A percentile compares a stretch with the other conserved stretches of the same genome.
Evolutionary conservation across 2,888 invertebrate genomes (phyloP).

Genomic region (Prosopocoilus inquinatus): DNA sequence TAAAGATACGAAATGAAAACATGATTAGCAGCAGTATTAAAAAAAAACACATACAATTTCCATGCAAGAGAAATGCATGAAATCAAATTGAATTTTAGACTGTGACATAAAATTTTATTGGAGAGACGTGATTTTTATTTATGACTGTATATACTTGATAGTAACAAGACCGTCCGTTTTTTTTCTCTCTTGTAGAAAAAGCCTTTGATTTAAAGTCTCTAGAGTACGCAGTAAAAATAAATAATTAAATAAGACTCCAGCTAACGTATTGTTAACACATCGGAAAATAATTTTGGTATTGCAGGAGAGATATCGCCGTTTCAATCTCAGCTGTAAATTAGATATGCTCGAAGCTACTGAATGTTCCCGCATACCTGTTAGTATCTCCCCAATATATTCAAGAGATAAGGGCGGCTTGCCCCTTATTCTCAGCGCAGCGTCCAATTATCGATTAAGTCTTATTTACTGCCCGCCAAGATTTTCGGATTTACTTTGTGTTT

Average conservation of each 20-base stretch:
- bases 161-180: neutral
- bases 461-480: slow-evolving; percentile 17
- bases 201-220: slow-evolving; percentile 3
- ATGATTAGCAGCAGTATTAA: too few relatives aligned
- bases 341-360: slow-evolving; percentile 21
- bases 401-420: slow-evolving; percentile 22
- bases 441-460: slow-evolving; percentile 26
- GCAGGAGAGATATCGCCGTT: slow-evolving; percentile 15
- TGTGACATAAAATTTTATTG: too few relatives aligned
- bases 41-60: too few relatives aligned
- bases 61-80: too few relatives aligned
- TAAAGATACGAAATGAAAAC: too few relatives aligned
- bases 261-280: slow-evolving; percentile 7
- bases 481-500: slow-evolving; percentile 7
- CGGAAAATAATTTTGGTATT: slow-evolving; percentile 18
- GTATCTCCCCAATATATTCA: slow-evolving; percentile 24
- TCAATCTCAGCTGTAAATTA: slow-evolving; percentile 24
- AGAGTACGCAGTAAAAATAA: slow-evolving; percentile 8
- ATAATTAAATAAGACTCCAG: slow-evolving; percentile 8
- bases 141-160: too few relatives aligned
- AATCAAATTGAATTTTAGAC: too few relatives aligned
- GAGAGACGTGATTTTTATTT: too few relatives aligned
- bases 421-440: slow-evolving; percentile 18
- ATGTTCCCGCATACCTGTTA: slow-evolving; percentile 26
- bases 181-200: neutral